These are phyloP conservation scores for Nemotelus pantherinus DNA, from an alignment of 2,888 invertebrate species.

Conservation along the genomic window DNA sequence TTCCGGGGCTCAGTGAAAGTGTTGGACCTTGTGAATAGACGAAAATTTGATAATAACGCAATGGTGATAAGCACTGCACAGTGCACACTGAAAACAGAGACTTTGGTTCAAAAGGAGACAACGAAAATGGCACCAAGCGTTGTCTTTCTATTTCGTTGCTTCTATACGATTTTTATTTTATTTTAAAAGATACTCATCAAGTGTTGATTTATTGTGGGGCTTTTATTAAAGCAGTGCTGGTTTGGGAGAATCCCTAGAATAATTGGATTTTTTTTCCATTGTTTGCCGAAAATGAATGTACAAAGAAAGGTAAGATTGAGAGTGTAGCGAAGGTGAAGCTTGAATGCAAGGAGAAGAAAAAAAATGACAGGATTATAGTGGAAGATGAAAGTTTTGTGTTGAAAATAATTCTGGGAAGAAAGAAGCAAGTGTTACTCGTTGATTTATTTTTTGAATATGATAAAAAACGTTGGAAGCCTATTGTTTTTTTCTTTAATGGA, in stretches of 20 bases:
- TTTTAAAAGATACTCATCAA: background rate
- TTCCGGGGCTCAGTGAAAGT: background rate
- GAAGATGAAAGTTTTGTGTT: background rate
- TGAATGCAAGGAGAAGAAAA: constrained; percentile 6
- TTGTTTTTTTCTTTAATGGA: no score
- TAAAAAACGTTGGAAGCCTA: no score
- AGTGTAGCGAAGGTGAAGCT: background rate
- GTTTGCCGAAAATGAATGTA: background rate
- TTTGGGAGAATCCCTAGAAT: background rate
- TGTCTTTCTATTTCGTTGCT: background rate
- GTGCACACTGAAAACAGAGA: no score
- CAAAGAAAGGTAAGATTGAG: no score
- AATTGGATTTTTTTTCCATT: constrained; percentile 1
- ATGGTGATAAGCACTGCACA: no score
- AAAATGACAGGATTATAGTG: background rate
- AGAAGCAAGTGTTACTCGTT: no score
- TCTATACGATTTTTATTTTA: background rate
- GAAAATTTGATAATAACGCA: constrained; percentile 1
- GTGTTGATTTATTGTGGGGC: constrained; percentile 16
- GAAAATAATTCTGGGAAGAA: no score
- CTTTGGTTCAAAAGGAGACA: background rate
- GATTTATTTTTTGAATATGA: no score
- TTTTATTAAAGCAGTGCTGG: background rate
- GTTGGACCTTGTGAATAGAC: background rate
- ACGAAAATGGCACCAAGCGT: background rate